Evolutionary conservation across 1,140 invertebrate species (phyloP).

Genomic region (Mamestra configurata): DNA sequence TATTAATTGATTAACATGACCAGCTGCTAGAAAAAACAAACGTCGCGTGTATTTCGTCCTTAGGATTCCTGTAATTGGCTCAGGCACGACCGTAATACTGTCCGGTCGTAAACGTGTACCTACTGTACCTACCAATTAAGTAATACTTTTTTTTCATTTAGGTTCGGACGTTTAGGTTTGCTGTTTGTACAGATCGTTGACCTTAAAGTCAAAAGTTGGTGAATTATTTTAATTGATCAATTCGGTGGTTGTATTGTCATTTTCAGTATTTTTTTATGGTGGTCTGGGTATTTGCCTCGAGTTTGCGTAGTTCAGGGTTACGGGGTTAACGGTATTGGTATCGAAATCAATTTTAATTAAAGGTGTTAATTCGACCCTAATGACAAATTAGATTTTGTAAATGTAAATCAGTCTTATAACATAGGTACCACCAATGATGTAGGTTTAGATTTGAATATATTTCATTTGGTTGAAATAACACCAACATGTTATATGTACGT

Average conservation of each 20-base stretch:
- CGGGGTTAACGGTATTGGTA: no score
- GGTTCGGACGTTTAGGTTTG: neutral
- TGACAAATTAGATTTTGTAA: no score
- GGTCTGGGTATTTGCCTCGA: neutral
- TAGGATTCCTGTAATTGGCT: slow-evolving; percentile 17
- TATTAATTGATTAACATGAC: slow-evolving; percentile 41
- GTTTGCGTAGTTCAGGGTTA: neutral
- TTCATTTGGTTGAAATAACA: no score
- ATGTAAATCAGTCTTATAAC: no score
- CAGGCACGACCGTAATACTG: neutral
- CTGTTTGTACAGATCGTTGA: neutral
- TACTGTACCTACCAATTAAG: slow-evolving; percentile 17
- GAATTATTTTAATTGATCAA: slow-evolving; percentile 4
- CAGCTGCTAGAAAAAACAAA: neutral
- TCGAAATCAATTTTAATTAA: no score
- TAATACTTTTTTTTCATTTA: neutral
- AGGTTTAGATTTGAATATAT: no score
- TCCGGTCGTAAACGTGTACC: slow-evolving; percentile 5
- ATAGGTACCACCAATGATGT: no score
- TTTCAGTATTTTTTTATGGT: neutral
- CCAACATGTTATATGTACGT: no score
- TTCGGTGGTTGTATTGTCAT: slow-evolving; percentile 4
- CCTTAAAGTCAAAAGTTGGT: neutral
- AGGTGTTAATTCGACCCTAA: no score
- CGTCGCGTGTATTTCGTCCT: slow-evolving; percentile 13